Conservation (phyloP, 2,113 vertebrate genomes). For the Phrynosoma platyrhinos region DNA sequence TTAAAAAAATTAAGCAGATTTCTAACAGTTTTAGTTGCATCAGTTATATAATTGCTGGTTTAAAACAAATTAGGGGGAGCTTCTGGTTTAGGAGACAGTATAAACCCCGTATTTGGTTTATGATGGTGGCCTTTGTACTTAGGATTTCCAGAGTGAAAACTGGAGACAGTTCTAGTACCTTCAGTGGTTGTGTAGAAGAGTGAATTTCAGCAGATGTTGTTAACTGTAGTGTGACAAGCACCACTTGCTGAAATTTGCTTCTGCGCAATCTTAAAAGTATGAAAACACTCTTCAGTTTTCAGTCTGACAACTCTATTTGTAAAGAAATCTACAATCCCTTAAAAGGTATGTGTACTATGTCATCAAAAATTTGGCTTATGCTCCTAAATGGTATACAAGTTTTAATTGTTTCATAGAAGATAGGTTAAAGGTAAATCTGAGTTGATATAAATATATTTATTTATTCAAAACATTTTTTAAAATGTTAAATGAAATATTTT, state of each 20-base stretch:
- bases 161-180: too few relatives aligned
- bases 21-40: background rate
- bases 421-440: background rate
- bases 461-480: constrained; percentile 8
- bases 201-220: too few relatives aligned
- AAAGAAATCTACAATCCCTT: too few relatives aligned
- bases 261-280: too few relatives aligned
- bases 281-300: too few relatives aligned
- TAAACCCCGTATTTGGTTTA: background rate
- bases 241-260: too few relatives aligned
- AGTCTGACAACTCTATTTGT: too few relatives aligned
- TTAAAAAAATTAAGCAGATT: background rate
- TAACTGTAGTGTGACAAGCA: too few relatives aligned
- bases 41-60: too few relatives aligned
- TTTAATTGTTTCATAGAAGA: background rate
- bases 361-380: background rate
- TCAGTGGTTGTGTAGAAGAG: too few relatives aligned
- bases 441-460: background rate
- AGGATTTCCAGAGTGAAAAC: too few relatives aligned
- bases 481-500: constrained; percentile 9
- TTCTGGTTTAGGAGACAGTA: background rate
- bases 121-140: background rate
- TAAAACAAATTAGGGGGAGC: background rate
- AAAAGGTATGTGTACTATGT: background rate
- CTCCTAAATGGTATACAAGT: background rate